Conservation (phyloP, 2,888 invertebrate species). For the Pegoplata infirma region DNA sequence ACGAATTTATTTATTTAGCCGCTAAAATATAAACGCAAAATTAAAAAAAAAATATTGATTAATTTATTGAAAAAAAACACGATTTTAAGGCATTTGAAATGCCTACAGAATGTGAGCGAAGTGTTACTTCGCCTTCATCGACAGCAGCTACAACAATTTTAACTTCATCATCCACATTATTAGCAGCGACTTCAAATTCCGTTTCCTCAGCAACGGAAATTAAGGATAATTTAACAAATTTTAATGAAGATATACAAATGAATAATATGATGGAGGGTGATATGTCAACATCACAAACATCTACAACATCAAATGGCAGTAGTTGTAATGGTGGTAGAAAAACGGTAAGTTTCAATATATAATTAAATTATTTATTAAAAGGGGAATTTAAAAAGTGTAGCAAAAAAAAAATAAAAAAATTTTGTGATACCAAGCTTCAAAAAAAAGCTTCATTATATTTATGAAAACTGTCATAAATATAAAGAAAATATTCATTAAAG, state of each 20-base stretch:
- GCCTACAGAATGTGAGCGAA: conserved; percentile 67
- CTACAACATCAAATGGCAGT: conserved; percentile 69
- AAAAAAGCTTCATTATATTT: too few species aligned
- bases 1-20: conserved; percentile 52
- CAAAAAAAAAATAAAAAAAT: too few species aligned
- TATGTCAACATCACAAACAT: conserved; percentile 71
- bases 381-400: too few species aligned
- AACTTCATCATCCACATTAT: conserved; percentile 44
- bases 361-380: too few species aligned
- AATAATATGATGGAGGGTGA: conserved; percentile 65
- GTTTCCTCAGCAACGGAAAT: conserved; percentile 11
- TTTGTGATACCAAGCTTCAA: too few species aligned
- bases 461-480: too few species aligned
- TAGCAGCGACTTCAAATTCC: not conserved
- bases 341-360: conserved; percentile 70
- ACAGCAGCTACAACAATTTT: conserved; percentile 42
- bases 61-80: conserved; percentile 11
- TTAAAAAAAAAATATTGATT: conserved; percentile 9
- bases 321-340: conserved; percentile 67
- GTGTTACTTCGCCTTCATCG: conserved; percentile 54
- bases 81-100: conserved; percentile 56
- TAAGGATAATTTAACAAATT: conserved; percentile 11
- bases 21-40: not conserved
- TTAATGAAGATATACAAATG: conserved; percentile 44
- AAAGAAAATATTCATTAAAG: too few species aligned